These are phyloP conservation scores for Pontoporia blainvillei DNA, from an alignment of 2,113 vertebrate genomes.

Conservation along the genomic window DNA sequence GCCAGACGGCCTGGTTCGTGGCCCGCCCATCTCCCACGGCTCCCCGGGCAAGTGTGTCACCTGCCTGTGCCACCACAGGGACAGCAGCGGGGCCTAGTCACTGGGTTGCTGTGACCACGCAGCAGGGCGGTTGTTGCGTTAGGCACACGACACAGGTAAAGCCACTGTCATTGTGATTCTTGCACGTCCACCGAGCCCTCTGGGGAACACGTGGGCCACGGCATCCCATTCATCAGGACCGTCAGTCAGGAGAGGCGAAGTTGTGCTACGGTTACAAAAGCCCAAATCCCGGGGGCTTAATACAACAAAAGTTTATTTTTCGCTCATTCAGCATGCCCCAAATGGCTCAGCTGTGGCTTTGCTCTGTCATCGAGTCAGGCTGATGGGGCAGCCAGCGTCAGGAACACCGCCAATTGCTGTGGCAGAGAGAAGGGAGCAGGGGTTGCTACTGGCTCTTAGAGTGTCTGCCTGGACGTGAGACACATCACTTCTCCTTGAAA, in stretches of 20 bases:
- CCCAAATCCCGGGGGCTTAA: background rate
- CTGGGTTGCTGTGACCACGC: background rate
- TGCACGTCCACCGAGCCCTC: background rate
- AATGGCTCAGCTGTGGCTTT: background rate
- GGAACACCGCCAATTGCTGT: background rate
- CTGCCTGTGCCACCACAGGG: too few species aligned
- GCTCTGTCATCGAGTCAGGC: background rate
- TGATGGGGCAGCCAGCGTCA: background rate
- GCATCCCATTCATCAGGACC: background rate
- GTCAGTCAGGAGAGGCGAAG: background rate
- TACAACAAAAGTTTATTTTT: background rate
- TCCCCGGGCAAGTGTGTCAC: background rate
- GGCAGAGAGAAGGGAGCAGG: background rate
- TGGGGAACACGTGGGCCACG: rapidly evolving
- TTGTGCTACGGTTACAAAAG: background rate
- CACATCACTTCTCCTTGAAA: background rate
- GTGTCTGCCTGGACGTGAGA: background rate
- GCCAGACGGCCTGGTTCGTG: background rate
- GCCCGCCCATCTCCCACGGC: background rate
- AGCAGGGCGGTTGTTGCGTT: too few species aligned
- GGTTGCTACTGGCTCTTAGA: background rate
- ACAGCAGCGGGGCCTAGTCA: background rate
- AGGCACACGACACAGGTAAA: background rate
- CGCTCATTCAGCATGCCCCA: background rate
- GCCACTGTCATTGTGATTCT: background rate